A percentile compares a stretch with the other conserved stretches of the same genome.
Evolutionary conservation across 2,888 invertebrate genomes (phyloP).

Genomic region (Sepioteuthis lessoniana): DNA sequence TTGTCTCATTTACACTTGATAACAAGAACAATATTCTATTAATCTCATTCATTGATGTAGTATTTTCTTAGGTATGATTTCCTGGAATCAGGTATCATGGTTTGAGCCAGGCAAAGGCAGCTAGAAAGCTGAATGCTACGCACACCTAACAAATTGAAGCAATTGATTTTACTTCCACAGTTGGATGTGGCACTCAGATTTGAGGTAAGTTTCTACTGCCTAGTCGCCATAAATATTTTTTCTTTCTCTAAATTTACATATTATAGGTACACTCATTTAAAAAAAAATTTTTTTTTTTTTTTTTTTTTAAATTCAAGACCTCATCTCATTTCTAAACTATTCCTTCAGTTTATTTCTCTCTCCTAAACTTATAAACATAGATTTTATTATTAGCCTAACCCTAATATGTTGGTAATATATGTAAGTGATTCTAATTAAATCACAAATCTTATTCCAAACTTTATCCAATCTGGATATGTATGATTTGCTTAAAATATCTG

Average conservation of each 20-base stretch:
- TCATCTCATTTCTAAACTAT: background rate
- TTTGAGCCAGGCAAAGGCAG: slow-evolving; percentile 33
- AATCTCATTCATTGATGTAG: slow-evolving; percentile 12
- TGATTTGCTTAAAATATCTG: background rate
- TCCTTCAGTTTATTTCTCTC: background rate
- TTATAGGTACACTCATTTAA: background rate
- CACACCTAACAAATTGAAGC: slow-evolving; percentile 11
- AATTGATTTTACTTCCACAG: background rate
- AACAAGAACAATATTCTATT: background rate
- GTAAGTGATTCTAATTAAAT: background rate
- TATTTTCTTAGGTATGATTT: slow-evolving; percentile 23
- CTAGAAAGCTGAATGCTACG: slow-evolving; percentile 5
- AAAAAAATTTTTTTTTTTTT: background rate
- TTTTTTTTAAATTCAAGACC: background rate
- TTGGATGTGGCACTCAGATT: slow-evolving; percentile 23
- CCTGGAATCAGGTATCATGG: background rate
- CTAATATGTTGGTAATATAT: background rate
- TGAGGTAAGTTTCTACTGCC: slow-evolving; percentile 33
- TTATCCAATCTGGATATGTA: background rate
- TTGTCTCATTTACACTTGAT: background rate
- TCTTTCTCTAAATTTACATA: background rate
- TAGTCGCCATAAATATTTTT: background rate
- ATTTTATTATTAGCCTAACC: background rate
- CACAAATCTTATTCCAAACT: background rate
- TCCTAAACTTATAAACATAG: background rate